Evolutionary conservation across 2,113 vertebrate species (phyloP).

Genomic region (Thunnus thynnus): DNA sequence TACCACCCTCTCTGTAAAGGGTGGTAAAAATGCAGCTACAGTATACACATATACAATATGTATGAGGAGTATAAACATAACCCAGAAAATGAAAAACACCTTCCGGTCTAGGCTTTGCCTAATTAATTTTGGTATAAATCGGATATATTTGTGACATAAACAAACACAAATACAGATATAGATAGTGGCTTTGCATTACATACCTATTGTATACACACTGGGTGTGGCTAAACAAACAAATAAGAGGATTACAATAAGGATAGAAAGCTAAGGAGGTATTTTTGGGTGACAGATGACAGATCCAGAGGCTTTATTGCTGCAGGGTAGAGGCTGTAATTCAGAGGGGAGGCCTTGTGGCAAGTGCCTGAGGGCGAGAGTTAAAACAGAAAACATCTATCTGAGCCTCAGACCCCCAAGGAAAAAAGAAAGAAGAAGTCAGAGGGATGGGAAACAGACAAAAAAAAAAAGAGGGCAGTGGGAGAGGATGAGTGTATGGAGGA

Average conservation of each 20-base stretch:
- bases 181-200: constrained; percentile 10
- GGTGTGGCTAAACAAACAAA: constrained; percentile 4
- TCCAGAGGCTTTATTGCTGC: constrained; percentile 29
- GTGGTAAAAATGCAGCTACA: no score
- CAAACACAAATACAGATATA: background rate
- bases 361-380: constrained; percentile 21
- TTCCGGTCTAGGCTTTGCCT: no score
- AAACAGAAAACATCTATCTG: constrained; percentile 32
- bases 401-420: constrained; percentile 10
- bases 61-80: no score
- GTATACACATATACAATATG: no score
- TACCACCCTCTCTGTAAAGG: no score
- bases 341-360: constrained; percentile 23
- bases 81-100: no score
- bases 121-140: no score
- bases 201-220: background rate
- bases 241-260: background rate
- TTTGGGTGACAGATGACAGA: constrained; percentile 14
- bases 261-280: constrained; percentile 10
- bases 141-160: background rate
- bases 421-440: background rate
- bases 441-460: background rate
- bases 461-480: background rate
- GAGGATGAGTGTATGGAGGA: background rate
- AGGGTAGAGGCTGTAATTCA: constrained; percentile 35